These are phyloP conservation scores for Dipodomys stephensi DNA, from an alignment of 2,113 vertebrate genomes.

Conservation along the genomic window DNA sequence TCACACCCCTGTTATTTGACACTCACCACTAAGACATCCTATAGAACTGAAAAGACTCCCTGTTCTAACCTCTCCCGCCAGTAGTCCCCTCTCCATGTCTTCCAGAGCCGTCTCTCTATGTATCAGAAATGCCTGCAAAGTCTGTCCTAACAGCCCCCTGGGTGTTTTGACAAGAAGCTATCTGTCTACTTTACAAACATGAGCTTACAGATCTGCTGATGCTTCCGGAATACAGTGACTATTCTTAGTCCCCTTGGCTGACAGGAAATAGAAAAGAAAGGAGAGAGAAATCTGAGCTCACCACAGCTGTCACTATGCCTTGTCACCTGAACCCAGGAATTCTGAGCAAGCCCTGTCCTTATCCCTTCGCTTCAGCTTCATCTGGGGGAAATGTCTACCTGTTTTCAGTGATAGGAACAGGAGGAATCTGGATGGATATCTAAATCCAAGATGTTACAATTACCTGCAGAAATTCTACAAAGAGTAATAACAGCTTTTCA, in stretches of 20 bases:
- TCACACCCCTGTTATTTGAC: too few species aligned
- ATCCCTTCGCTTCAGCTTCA: background rate
- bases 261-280: background rate
- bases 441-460: background rate
- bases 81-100: accelerated
- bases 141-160: background rate
- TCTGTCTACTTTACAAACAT: background rate
- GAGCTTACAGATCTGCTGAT: background rate
- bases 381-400: background rate
- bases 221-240: background rate
- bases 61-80: accelerated
- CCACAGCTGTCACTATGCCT: background rate
- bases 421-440: background rate
- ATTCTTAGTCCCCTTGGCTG: conserved; percentile 39
- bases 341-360: background rate
- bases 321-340: conserved; percentile 41
- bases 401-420: background rate
- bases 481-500: background rate
- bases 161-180: conserved; percentile 16
- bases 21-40: background rate
- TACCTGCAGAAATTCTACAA: background rate
- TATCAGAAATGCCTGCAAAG: background rate
- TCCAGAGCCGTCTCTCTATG: background rate
- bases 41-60: background rate
- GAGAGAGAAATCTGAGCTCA: background rate